Conservation (phyloP, 2,888 invertebrate species). For the Hybos culiciformis region DNA sequence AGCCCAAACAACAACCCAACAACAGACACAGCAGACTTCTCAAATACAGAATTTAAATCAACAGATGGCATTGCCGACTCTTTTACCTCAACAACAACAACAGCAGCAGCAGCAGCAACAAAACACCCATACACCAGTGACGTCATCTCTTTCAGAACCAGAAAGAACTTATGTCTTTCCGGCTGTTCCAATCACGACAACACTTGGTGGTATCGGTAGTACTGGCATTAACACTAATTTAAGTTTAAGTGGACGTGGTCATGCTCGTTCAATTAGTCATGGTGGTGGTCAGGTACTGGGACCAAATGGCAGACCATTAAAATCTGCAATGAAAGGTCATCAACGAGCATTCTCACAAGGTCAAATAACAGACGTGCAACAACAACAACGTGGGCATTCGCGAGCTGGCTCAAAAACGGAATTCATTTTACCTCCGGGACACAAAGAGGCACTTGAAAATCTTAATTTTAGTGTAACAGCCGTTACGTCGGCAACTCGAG, state of each 20-base stretch:
- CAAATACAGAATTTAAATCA: too few species aligned
- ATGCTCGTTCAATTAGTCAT: slow-evolving; percentile 74
- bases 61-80: slow-evolving; percentile 13
- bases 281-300: slow-evolving; percentile 49
- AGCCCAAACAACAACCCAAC: slow-evolving; percentile 29
- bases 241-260: slow-evolving; percentile 41
- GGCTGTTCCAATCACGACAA: slow-evolving; percentile 12
- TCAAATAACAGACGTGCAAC: slow-evolving; percentile 53
- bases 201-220: slow-evolving; percentile 18
- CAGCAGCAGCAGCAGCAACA: slow-evolving; percentile 12
- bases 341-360: slow-evolving; percentile 79
- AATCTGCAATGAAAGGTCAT: slow-evolving; percentile 58
- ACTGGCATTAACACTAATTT: slow-evolving; percentile 19
- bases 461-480: slow-evolving; percentile 35
- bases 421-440: slow-evolving; percentile 76
- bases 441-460: slow-evolving; percentile 64
- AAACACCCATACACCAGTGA: slow-evolving; percentile 1
- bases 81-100: slow-evolving; percentile 13
- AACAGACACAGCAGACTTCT: slow-evolving; percentile 11
- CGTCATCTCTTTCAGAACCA: slow-evolving; percentile 21
- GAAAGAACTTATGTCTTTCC: slow-evolving; percentile 35
- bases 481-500: slow-evolving; percentile 41
- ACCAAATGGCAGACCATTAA: slow-evolving; percentile 50
- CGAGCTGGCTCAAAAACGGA: slow-evolving; percentile 77
- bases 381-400: slow-evolving; percentile 48